Percentiles rank a stretch among this genome's conserved stretches.
Evolutionary conservation across 2,888 invertebrate species (phyloP).

Genomic region (Himalopsyche kuldschensis): DNA sequence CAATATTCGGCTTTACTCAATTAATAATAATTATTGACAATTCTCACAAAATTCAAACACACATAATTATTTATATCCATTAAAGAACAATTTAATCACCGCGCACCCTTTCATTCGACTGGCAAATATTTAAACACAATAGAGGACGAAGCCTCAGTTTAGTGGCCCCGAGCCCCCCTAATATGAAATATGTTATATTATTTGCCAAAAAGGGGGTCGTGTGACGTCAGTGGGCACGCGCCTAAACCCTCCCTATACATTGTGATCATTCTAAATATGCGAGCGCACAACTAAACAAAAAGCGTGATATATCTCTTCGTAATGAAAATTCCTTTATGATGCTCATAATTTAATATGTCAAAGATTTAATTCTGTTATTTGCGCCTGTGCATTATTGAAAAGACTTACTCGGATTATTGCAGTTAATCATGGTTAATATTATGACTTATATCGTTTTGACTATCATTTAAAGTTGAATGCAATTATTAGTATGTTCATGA

Average conservation of each 20-base stretch:
- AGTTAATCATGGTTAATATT: not conserved
- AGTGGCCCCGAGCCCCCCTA: slow-evolving; percentile 28
- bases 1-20: not conserved
- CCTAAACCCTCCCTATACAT: slow-evolving; percentile 9
- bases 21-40: not conserved
- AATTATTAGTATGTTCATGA: too few relatives aligned
- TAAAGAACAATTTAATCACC: slow-evolving; percentile 23
- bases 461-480: too few relatives aligned
- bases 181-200: slow-evolving; percentile 30
- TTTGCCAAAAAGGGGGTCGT: slow-evolving; percentile 11
- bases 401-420: not conserved
- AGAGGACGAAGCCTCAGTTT: slow-evolving; percentile 18
- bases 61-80: slow-evolving; percentile 22
- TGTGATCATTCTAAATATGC: slow-evolving; percentile 23
- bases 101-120: slow-evolving; percentile 13
- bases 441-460: too few relatives aligned
- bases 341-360: not conserved
- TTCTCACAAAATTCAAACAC: not conserved
- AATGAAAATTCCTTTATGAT: slow-evolving; percentile 32
- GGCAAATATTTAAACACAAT: slow-evolving; percentile 35
- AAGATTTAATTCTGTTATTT: not conserved
- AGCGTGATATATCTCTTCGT: slow-evolving; percentile 31
- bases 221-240: not conserved
- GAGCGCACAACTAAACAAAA: slow-evolving; percentile 28
- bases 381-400: not conserved